phyloP scores from a whole-genome alignment of 1,140 invertebrate species.

The Magallana ariakensis region DNA sequence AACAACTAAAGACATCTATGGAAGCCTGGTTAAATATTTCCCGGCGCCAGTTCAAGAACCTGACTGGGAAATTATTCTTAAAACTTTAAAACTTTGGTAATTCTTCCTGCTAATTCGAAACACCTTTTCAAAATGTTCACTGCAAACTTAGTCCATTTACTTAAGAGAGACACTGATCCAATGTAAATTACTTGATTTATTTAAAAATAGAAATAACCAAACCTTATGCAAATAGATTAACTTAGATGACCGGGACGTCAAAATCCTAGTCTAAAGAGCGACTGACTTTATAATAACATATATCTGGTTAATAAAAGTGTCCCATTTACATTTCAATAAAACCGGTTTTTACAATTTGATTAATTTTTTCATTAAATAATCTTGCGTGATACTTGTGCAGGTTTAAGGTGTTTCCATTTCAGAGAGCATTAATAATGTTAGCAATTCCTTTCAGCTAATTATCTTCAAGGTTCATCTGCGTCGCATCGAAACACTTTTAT shows the following conservation, averaged over 20 bases:
- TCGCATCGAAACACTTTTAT: conserved; percentile 11
- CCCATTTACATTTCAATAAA: conserved; percentile 17
- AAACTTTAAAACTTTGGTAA: conserved; percentile 11
- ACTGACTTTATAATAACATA: not conserved
- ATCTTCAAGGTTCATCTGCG: conserved; percentile 22
- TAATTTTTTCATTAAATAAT: not conserved
- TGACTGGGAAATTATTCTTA: conserved; percentile 1
- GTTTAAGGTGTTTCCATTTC: not conserved
- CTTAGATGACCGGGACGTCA: not conserved
- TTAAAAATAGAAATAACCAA: conserved; percentile 33
- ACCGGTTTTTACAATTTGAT: not conserved
- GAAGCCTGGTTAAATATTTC: conserved; percentile 31
- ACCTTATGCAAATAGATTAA: conserved; percentile 24
- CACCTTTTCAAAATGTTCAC: conserved; percentile 11
- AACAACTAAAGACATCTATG: conserved; percentile 18
- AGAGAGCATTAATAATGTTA: not conserved
- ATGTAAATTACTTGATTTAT: conserved; percentile 17
- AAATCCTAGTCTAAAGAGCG: too few relatives aligned
- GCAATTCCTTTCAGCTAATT: not conserved
- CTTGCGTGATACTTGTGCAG: not conserved
- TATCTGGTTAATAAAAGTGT: not conserved
- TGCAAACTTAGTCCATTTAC: not conserved
- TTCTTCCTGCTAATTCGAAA: conserved; percentile 36
- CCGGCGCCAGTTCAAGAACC: not conserved
- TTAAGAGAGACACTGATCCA: conserved; percentile 5